Conservation (phyloP, 2,797 vertebrate species). For the Pitangus sulphuratus region DNA sequence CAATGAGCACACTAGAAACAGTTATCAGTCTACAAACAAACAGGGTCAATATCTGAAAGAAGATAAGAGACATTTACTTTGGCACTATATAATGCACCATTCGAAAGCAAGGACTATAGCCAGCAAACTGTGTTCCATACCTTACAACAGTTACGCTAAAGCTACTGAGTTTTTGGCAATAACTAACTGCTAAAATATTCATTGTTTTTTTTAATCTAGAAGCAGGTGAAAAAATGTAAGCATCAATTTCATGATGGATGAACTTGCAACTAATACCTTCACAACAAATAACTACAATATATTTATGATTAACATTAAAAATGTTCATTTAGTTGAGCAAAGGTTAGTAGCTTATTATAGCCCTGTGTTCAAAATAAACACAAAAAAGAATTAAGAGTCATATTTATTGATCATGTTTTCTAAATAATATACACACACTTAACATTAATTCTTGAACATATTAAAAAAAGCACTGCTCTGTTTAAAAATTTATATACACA, state of each 20-base stretch:
- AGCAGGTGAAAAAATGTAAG: constrained; percentile 73
- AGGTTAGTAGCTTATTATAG: constrained; percentile 39
- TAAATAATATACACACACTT: constrained; percentile 50
- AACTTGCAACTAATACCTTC: constrained; percentile 65
- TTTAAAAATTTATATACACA: constrained; percentile 41
- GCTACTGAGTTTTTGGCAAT: constrained; percentile 61
- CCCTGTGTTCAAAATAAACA: constrained; percentile 71
- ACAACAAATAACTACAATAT: constrained; percentile 44
- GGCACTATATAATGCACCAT: constrained; percentile 61
- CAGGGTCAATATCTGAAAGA: constrained; percentile 58
- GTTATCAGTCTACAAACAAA: constrained; percentile 62
- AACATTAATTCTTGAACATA: constrained; percentile 59
- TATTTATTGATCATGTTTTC: constrained; percentile 65
- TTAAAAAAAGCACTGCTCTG: constrained; percentile 46
- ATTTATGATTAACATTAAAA: constrained; percentile 48
- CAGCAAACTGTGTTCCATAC: constrained; percentile 64
- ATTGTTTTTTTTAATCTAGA: constrained; percentile 66
- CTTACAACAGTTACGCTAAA: constrained; percentile 65
- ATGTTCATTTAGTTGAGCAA: constrained; percentile 43
- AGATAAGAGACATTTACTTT: constrained; percentile 63
- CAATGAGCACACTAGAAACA: constrained; percentile 73
- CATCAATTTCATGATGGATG: constrained; percentile 71
- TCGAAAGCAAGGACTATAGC: constrained; percentile 47
- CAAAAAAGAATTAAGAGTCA: constrained; percentile 69
- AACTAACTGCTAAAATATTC: constrained; percentile 70